Evolutionary conservation across 2,888 invertebrate genomes (phyloP), one percentile per base, ranked within the genome.

Genomic region (Sinelater perroti): DNA sequence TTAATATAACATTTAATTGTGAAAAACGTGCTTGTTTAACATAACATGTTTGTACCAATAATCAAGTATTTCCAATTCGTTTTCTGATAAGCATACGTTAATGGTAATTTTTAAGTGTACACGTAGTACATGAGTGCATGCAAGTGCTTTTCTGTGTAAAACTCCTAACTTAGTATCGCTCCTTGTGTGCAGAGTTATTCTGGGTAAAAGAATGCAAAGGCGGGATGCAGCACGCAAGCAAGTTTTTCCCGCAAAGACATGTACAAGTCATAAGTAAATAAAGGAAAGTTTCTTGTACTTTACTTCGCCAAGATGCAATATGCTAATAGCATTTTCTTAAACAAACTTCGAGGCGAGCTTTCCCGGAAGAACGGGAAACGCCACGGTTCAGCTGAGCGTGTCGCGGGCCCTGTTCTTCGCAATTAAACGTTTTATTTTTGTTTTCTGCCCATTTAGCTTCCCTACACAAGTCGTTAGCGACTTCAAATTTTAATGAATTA

Each of bases 251-350:
- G 61, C 61, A 66, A 66, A 60, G 62, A 64, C 63, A 66, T 64
- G 57, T 61, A 66, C 63, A 60, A 65, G 64, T 66, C 65, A 62
- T 61, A 66, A 63, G 56, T 58, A 54, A 62, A 63, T 62, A 66
- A 65, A 62, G 57, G 45, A 54, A 54, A 57, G 46, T 57, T 57
- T 45, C 30, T 24, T 57, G 52, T 35, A 57, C 45, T 51, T 49
- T 35, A 51, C 30, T 52, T 50, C 35, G 33, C 59, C 54, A 50
- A 50, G 59, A 54, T 55, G 54, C 54, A 55, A 59, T 60, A 55
- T 60, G 60, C 40, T 60, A 60, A 60, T 60, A 51, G 51, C 50
- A 31, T 60, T 56, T 56, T 55, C 59, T 50, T 46, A 59, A 40
- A 40, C 50, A 56, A 56, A 60, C 50, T 60, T 55, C 40, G 40